phyloP scores from a whole-genome alignment of 2,797 vertebrate species.

The Pempheris klunzingeri region DNA sequence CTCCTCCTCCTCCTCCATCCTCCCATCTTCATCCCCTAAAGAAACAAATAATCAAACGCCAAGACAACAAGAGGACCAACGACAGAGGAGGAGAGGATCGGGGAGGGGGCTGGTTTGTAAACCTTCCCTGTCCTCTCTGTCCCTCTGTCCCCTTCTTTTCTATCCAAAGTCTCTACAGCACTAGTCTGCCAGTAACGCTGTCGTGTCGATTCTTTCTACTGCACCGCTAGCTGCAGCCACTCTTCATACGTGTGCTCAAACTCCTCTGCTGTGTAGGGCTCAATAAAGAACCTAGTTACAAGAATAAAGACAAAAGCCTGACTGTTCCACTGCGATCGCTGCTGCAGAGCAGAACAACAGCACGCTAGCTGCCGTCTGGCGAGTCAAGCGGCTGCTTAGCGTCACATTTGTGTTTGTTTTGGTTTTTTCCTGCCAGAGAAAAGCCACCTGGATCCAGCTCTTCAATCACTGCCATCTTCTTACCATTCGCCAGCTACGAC shows the following conservation, averaged over 20 bases:
- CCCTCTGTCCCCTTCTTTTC: constrained; percentile 53
- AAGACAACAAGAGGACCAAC: constrained; percentile 71
- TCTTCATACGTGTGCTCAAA: constrained; percentile 40
- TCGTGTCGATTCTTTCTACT: constrained; percentile 61
- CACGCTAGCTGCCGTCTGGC: constrained; percentile 52
- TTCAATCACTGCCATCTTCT: constrained; percentile 71
- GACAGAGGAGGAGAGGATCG: constrained; percentile 61
- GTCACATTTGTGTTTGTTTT: background rate
- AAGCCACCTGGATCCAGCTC: constrained; percentile 57
- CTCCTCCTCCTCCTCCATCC: constrained; percentile 45
- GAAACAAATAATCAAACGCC: constrained; percentile 57
- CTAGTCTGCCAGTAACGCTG: constrained; percentile 76
- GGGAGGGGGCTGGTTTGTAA: constrained; percentile 4
- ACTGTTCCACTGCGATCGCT: constrained; percentile 55
- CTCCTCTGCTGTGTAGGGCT: constrained; percentile 48
- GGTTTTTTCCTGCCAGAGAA: constrained; percentile 8
- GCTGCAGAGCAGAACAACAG: constrained; percentile 33
- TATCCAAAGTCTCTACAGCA: constrained; percentile 71
- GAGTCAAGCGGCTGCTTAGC: constrained; percentile 24
- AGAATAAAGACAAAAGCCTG: constrained; percentile 24
- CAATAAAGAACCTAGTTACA: background rate
- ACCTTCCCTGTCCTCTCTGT: constrained; percentile 42
- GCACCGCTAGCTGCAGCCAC: constrained; percentile 40
- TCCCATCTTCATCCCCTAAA: constrained; percentile 50
- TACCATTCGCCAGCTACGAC: background rate